Percentiles rank a stretch among this genome's conserved stretches.
phyloP scores from a whole-genome alignment of 2,888 invertebrate genomes.

The Caenorhabditis imperialis region DNA sequence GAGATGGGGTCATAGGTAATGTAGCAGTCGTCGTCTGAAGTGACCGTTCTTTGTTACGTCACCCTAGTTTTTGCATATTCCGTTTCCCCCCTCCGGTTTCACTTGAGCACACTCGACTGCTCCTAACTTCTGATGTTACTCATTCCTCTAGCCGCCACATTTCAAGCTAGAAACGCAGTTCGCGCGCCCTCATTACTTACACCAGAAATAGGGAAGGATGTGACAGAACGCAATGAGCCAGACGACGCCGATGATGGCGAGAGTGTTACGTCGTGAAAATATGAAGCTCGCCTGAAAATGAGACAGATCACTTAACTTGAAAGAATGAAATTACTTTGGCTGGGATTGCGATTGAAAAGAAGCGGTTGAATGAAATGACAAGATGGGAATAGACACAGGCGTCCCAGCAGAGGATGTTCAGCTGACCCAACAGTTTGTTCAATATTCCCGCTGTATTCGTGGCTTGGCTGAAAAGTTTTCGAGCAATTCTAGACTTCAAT shows the following conservation, averaged over 20 bases:
- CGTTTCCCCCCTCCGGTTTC: too few relatives aligned
- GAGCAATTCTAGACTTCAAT: not conserved
- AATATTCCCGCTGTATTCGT: constrained; percentile 6
- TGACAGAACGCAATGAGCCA: constrained; percentile 54
- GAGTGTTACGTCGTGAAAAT: constrained; percentile 36
- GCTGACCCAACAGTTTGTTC: constrained; percentile 55
- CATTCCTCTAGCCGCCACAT: not conserved
- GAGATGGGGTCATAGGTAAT: constrained; percentile 40
- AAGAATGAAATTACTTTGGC: constrained; percentile 35
- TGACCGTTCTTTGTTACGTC: too few relatives aligned
- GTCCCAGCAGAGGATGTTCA: constrained; percentile 63
- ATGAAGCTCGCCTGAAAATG: constrained; percentile 27
- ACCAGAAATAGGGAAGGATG: constrained; percentile 57
- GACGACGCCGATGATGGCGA: constrained; percentile 41
- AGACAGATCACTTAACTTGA: not conserved
- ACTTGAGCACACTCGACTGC: too few relatives aligned
- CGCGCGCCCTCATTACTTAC: constrained; percentile 7
- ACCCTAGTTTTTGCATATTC: too few relatives aligned
- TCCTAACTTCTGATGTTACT: too few relatives aligned
- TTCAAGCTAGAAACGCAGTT: not conserved
- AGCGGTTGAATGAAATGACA: constrained; percentile 60
- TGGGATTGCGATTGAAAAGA: constrained; percentile 59
- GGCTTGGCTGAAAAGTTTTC: constrained; percentile 29
- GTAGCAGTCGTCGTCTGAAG: constrained; percentile 55
- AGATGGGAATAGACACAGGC: constrained; percentile 65